Conservation (phyloP, 2,113 vertebrate genomes). For the Dipodomys spectabilis region DNA sequence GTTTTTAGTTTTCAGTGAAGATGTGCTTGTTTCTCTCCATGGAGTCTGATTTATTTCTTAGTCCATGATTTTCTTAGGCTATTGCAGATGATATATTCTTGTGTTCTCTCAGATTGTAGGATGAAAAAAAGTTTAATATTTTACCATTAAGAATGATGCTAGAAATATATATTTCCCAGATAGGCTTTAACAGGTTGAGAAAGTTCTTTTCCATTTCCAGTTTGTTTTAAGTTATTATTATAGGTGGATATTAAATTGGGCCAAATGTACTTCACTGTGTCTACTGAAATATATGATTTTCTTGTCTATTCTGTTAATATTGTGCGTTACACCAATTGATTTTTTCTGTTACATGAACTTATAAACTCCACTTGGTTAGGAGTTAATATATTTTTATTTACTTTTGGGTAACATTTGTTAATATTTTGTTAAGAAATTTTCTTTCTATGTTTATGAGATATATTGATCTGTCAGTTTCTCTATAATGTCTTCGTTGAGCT, state of each 20-base stretch:
- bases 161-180: constrained; percentile 7
- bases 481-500: background rate
- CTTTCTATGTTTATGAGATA: background rate
- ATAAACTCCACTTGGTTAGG: background rate
- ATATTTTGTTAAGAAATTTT: constrained; percentile 25
- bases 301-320: constrained; percentile 33
- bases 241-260: constrained; percentile 43
- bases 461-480: background rate
- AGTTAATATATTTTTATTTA: constrained; percentile 22
- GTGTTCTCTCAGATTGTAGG: background rate
- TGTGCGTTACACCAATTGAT: background rate
- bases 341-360: background rate
- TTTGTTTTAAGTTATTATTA: constrained; percentile 16
- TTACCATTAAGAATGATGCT: constrained; percentile 33
- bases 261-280: background rate
- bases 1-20: constrained; percentile 18
- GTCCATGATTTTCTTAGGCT: constrained; percentile 38
- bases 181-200: background rate
- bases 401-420: background rate
- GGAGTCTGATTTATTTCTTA: constrained; percentile 13
- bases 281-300: background rate
- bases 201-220: background rate
- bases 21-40: constrained; percentile 31
- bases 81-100: constrained; percentile 25
- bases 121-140: background rate